Evolutionary conservation across 2,113 vertebrate species (phyloP).

Genomic region (Numenius arquata): DNA sequence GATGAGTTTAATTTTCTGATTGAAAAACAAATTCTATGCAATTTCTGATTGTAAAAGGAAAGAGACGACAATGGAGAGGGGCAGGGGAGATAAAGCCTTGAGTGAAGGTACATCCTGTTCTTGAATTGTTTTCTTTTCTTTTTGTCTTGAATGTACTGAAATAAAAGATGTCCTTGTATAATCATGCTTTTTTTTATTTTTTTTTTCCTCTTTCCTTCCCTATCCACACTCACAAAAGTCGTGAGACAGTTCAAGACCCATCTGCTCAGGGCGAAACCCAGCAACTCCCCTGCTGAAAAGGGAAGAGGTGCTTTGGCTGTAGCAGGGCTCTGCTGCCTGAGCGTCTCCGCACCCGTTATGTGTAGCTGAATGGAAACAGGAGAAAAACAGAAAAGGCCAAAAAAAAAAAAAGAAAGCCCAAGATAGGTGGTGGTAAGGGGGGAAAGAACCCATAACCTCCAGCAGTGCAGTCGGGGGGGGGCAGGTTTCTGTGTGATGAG

Average conservation of each 20-base stretch:
- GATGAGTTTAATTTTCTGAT: conserved; percentile 67
- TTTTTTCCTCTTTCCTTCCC: neutral
- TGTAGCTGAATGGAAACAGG: neutral
- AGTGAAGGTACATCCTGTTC: conserved; percentile 61
- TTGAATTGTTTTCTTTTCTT: conserved; percentile 58
- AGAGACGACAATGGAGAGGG: conserved; percentile 23
- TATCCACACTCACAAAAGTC: neutral
- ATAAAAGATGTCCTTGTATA: conserved; percentile 70
- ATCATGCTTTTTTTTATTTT: neutral
- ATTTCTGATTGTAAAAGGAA: conserved; percentile 72
- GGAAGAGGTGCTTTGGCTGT: neutral
- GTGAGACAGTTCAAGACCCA: neutral
- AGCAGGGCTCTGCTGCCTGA: neutral
- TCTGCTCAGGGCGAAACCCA: neutral
- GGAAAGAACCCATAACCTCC: neutral
- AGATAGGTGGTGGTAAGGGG: neutral
- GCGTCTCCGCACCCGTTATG: neutral
- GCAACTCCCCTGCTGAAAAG: neutral
- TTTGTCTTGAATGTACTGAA: conserved; percentile 69
- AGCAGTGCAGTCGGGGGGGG: neutral
- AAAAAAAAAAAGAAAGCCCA: neutral
- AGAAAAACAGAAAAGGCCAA: neutral
- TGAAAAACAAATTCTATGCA: conserved; percentile 78
- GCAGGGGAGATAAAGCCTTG: conserved; percentile 55
- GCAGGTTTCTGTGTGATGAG: neutral